A percentile compares a stretch with the other conserved stretches of the same genome.
phyloP scores from a whole-genome alignment of 2,797 vertebrate species.

The Typhlichthys subterraneus region DNA sequence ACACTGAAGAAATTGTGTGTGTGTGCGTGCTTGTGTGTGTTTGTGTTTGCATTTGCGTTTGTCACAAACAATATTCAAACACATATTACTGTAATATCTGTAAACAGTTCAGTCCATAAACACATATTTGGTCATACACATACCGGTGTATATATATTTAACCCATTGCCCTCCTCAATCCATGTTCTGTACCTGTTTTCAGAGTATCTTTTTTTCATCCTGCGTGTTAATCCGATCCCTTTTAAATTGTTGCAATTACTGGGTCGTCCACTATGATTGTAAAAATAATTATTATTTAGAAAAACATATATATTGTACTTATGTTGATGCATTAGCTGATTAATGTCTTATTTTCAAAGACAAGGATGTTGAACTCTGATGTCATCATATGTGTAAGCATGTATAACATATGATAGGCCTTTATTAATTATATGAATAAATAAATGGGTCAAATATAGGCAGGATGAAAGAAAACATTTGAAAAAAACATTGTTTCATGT shows the following conservation, averaged over 20 bases:
- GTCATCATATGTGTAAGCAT: slow-evolving; percentile 14
- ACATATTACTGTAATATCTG: slow-evolving; percentile 3
- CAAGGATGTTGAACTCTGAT: slow-evolving; percentile 9
- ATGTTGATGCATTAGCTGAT: slow-evolving; percentile 3
- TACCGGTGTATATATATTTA: neutral
- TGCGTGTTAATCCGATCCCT: too few species aligned
- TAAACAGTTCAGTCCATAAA: neutral
- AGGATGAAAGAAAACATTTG: slow-evolving; percentile 15
- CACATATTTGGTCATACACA: neutral
- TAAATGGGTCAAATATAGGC: slow-evolving; percentile 9
- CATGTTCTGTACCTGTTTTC: neutral
- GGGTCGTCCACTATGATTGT: slow-evolving; percentile 59
- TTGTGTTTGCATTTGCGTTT: neutral
- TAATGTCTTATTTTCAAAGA: slow-evolving; percentile 1
- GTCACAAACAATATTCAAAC: slow-evolving; percentile 7
- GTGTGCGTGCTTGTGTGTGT: neutral
- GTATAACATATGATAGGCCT: slow-evolving; percentile 24
- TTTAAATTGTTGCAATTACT: slow-evolving; percentile 35
- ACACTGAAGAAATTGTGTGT: neutral
- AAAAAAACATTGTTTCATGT: slow-evolving; percentile 42
- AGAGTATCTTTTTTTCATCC: neutral
- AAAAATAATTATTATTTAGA: slow-evolving; percentile 9
- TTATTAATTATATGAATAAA: slow-evolving; percentile 5
- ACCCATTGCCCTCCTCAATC: neutral
- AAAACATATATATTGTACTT: neutral